Evolutionary conservation across 2,888 invertebrate species (phyloP).

Genomic region (Ptycholaimellus sp.): DNA sequence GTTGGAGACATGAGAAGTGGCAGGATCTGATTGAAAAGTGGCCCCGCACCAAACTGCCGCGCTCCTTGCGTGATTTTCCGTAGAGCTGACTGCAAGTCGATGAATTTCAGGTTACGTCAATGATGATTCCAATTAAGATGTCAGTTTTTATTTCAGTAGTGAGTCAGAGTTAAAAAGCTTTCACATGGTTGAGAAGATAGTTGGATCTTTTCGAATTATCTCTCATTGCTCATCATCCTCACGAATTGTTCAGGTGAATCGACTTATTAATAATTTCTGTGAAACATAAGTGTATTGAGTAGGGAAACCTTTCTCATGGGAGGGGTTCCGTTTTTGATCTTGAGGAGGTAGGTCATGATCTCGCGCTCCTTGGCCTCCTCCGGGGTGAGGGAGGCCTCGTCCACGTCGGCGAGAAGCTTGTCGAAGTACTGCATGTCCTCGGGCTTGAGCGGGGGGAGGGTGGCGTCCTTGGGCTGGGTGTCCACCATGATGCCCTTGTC

Average conservation of each 20-base stretch:
- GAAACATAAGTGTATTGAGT: too few species aligned
- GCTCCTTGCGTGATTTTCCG: conserved; percentile 96
- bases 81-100: conserved; percentile 46
- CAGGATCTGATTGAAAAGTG: conserved; percentile 91
- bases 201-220: too few species aligned
- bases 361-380: conserved; percentile 95
- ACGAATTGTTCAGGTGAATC: too few species aligned
- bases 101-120: too few species aligned
- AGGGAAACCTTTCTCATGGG: conserved; percentile 96
- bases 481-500: conserved; percentile 34
- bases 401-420: conserved; percentile 84
- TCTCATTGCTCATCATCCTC: too few species aligned
- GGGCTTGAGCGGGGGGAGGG: conserved; percentile 94
- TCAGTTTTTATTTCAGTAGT: too few species aligned
- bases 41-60: conserved; percentile 88
- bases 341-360: conserved; percentile 89
- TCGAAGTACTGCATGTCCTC: conserved; percentile 99
- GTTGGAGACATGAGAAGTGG: conserved; percentile 99
- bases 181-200: too few species aligned
- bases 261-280: too few species aligned
- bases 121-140: too few species aligned
- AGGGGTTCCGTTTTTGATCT: conserved; percentile 97
- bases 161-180: too few species aligned
- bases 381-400: conserved; percentile 65
- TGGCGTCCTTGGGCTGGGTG: conserved; percentile 78